Conservation (phyloP, 2,113 vertebrate species). For the Boulengeromyrus knoepffleri region DNA sequence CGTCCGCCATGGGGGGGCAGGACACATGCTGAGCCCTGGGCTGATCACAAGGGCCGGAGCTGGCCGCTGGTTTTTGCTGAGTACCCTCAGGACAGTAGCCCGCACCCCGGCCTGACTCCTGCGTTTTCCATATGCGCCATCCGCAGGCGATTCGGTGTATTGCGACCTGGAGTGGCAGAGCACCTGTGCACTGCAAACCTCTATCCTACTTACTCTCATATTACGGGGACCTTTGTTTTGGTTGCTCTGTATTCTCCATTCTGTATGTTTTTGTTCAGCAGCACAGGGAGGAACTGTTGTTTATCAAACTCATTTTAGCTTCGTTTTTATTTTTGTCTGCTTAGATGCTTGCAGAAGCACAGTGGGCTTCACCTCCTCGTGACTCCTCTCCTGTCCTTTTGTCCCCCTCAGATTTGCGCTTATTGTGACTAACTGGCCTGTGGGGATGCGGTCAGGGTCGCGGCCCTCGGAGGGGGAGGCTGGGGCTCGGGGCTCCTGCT, state of each 20-base stretch:
- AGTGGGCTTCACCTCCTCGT: background rate
- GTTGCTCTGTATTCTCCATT: background rate
- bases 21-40: background rate
- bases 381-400: background rate
- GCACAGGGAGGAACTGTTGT: background rate
- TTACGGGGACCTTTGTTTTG: background rate
- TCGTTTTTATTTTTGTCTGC: background rate
- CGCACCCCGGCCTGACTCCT: background rate
- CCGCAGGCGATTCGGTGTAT: background rate
- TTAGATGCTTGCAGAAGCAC: background rate
- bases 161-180: background rate
- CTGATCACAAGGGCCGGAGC: background rate
- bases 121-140: background rate
- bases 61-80: background rate
- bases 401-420: background rate
- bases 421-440: background rate
- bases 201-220: background rate
- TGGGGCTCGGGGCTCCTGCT: background rate
- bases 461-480: too few relatives aligned
- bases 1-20: conserved; percentile 18
- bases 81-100: background rate
- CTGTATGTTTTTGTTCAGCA: background rate
- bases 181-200: background rate
- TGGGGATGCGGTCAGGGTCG: background rate
- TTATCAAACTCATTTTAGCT: background rate